Conservation (phyloP, 2,888 invertebrate species). For the Terebella lapidaria region DNA sequence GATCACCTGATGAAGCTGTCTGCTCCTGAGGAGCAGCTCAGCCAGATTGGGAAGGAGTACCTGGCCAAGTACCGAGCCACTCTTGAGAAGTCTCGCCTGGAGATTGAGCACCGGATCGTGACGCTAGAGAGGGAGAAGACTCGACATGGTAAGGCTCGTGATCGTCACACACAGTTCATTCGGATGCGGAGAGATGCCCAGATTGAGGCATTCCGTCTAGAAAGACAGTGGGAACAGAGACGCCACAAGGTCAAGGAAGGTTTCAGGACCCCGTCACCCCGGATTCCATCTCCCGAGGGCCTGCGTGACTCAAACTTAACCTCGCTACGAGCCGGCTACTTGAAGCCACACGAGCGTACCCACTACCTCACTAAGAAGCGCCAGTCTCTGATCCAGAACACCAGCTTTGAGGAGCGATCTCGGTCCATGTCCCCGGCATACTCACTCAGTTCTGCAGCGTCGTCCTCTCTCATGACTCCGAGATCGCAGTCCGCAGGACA, state of each 20-base stretch:
- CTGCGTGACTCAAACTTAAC: background rate
- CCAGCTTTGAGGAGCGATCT: background rate
- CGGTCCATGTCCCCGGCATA: background rate
- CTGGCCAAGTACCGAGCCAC: constrained; percentile 35
- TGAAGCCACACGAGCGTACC: background rate
- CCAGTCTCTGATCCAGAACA: background rate
- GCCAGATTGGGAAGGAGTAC: constrained; percentile 33
- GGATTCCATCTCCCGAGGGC: background rate
- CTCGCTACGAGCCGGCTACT: background rate
- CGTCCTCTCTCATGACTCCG: background rate
- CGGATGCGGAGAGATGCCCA: background rate
- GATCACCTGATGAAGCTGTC: constrained; percentile 16
- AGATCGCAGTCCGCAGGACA: background rate
- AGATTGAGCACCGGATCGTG: constrained; percentile 38
- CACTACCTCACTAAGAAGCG: background rate
- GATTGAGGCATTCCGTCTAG: background rate
- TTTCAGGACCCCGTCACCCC: background rate
- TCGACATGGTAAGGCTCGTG: background rate
- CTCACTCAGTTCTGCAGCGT: background rate
- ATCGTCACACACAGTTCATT: background rate
- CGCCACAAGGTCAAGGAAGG: background rate
- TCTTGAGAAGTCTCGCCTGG: constrained; percentile 38
- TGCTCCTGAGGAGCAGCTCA: constrained; percentile 19
- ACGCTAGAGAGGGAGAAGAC: constrained; percentile 30
- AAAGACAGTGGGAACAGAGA: constrained; percentile 2